Evolutionary conservation across 1,140 invertebrate genomes (phyloP).

Genomic region (Drosophila setifemur): DNA sequence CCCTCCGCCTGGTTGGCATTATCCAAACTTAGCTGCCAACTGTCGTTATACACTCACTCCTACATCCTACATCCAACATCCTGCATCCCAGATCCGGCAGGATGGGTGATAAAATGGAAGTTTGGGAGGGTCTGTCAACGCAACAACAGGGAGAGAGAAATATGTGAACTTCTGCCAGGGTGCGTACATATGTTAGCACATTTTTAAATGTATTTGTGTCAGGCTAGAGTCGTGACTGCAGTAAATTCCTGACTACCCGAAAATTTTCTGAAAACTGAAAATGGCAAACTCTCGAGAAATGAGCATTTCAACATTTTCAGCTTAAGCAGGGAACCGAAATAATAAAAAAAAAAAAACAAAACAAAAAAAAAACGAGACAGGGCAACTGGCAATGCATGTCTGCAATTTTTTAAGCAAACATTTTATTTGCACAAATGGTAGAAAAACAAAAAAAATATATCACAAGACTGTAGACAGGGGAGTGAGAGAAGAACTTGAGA

Average conservation of each 20-base stretch:
- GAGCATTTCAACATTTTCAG: conserved; percentile 63
- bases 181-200: conserved; percentile 55
- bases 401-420: conserved; percentile 76
- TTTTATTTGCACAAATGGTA: conserved; percentile 64
- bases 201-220: conserved; percentile 72
- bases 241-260: conserved; percentile 62
- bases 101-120: conserved; percentile 7
- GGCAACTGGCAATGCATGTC: conserved; percentile 57
- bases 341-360: conserved; percentile 1
- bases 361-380: background rate
- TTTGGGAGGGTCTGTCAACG: conserved; percentile 25
- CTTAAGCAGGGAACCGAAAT: conserved; percentile 11
- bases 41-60: conserved; percentile 29
- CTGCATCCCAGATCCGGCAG: background rate
- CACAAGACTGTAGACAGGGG: background rate
- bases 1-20: conserved; percentile 9
- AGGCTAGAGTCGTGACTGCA: conserved; percentile 66
- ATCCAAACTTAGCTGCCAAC: conserved; percentile 47
- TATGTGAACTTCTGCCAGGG: conserved; percentile 39
- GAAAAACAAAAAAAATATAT: conserved; percentile 21
- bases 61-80: background rate
- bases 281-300: conserved; percentile 40
- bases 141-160: conserved; percentile 14
- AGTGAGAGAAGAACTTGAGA: conserved; percentile 48
- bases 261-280: conserved; percentile 40